Conservation (phyloP, 2,888 invertebrate species). For the Tribolium freemani region DNA sequence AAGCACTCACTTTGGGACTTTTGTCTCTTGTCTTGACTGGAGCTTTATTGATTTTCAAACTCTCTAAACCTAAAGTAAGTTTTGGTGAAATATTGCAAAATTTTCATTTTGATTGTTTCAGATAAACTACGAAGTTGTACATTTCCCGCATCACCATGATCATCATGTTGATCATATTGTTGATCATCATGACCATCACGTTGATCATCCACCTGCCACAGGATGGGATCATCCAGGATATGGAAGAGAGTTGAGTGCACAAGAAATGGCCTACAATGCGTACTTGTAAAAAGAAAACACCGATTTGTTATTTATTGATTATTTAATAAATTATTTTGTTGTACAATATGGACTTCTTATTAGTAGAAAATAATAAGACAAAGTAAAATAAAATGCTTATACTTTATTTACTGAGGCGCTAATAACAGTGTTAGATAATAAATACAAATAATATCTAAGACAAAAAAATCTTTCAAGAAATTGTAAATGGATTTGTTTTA, state of each 20-base stretch:
- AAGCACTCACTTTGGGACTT: slow-evolving; percentile 87
- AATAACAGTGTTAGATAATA: too few species aligned
- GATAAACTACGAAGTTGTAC: slow-evolving; percentile 89
- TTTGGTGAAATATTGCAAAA: background rate
- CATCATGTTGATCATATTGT: slow-evolving; percentile 73
- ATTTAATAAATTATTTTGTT: slow-evolving; percentile 47
- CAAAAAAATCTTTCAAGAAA: too few species aligned
- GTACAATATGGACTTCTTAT: background rate
- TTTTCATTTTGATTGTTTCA: slow-evolving; percentile 45
- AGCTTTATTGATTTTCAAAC: slow-evolving; percentile 88
- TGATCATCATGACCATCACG: slow-evolving; percentile 39
- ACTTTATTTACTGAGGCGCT: too few species aligned
- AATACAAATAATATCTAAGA: too few species aligned
- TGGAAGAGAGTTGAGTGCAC: slow-evolving; percentile 73
- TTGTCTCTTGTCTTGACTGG: slow-evolving; percentile 87
- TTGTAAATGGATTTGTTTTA: too few species aligned
- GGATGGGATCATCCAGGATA: slow-evolving; percentile 73
- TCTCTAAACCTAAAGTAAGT: slow-evolving; percentile 84
- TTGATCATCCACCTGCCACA: slow-evolving; percentile 64
- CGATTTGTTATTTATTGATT: slow-evolving; percentile 52
- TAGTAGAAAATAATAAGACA: background rate
- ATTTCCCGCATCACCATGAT: slow-evolving; percentile 81
- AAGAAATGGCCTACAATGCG: slow-evolving; percentile 74
- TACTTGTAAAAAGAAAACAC: slow-evolving; percentile 45
- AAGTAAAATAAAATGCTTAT: background rate